Evolutionary conservation across 2,888 invertebrate species (phyloP).

Genomic region (Xestia rhomboidea): DNA sequence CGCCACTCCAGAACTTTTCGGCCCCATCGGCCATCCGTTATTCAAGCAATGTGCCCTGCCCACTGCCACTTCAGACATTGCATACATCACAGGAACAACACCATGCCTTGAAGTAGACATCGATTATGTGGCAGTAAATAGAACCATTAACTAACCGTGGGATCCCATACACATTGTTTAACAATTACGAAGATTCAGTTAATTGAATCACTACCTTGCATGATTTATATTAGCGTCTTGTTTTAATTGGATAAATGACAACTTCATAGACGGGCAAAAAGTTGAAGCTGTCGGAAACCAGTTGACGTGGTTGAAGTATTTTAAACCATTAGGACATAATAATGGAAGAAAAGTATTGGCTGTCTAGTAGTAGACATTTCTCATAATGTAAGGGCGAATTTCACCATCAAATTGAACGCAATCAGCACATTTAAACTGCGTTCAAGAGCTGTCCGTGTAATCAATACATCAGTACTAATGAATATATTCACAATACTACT

Average conservation of each 20-base stretch:
- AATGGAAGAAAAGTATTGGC: not conserved
- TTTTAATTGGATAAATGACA: conserved; percentile 51
- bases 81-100: conserved; percentile 44
- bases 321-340: not conserved
- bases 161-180: conserved; percentile 75
- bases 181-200: conserved; percentile 59
- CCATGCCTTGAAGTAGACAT: conserved; percentile 80
- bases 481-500: not conserved
- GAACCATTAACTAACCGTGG: conserved; percentile 73
- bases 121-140: conserved; percentile 64
- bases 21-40: no score
- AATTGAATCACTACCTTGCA: conserved; percentile 51
- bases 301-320: not conserved
- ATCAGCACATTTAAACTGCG: no score
- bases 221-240: conserved; percentile 54
- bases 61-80: no score
- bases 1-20: no score
- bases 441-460: no score
- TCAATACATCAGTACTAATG: not conserved
- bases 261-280: conserved; percentile 49
- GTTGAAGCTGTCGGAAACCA: conserved; percentile 18
- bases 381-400: not conserved
- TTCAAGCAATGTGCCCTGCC: no score
- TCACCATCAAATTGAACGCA: not conserved
- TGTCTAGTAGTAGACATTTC: not conserved